Evolutionary conservation across 2,888 invertebrate genomes (phyloP).

Genomic region (Chymomyza amoena): DNA sequence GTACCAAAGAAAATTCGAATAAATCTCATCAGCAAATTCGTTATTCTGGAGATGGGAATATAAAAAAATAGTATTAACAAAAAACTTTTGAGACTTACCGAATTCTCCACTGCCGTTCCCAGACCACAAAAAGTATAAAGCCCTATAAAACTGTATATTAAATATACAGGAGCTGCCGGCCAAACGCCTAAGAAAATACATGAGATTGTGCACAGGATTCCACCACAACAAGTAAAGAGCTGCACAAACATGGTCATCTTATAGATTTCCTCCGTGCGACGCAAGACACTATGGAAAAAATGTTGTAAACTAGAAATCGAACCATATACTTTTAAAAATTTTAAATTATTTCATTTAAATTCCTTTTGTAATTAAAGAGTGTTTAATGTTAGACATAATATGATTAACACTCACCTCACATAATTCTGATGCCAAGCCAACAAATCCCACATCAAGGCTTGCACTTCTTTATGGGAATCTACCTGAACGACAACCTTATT

Average conservation of each 20-base stretch:
- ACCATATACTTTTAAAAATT: too few relatives aligned
- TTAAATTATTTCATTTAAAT: too few relatives aligned
- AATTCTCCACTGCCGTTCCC: conserved; percentile 59
- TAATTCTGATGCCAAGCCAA: conserved; percentile 66
- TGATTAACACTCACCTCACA: conserved; percentile 35
- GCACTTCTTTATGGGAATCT: conserved; percentile 13
- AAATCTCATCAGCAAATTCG: too few relatives aligned
- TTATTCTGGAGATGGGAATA: conserved; percentile 35
- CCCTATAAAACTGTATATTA: too few relatives aligned
- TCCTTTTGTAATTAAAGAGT: too few relatives aligned
- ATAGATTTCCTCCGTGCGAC: conserved; percentile 38
- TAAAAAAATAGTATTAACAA: too few relatives aligned
- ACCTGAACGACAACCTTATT: conserved; percentile 30
- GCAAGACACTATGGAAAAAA: conserved; percentile 35
- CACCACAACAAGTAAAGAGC: conserved; percentile 35
- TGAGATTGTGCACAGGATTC: conserved; percentile 54
- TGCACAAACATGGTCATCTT: conserved; percentile 55
- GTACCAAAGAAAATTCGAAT: too few relatives aligned
- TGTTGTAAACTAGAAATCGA: too few relatives aligned
- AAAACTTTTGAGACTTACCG: conserved; percentile 40
- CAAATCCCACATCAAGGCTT: conserved; percentile 37
- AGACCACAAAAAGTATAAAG: conserved; percentile 61
- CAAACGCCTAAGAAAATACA: too few relatives aligned
- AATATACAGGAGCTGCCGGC: too few relatives aligned
- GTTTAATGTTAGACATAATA: too few relatives aligned